Evolutionary conservation across 1,140 invertebrate species (phyloP), one percentile per base, ranked within the genome.

Genomic region (Panagrolaimus sp.): DNA sequence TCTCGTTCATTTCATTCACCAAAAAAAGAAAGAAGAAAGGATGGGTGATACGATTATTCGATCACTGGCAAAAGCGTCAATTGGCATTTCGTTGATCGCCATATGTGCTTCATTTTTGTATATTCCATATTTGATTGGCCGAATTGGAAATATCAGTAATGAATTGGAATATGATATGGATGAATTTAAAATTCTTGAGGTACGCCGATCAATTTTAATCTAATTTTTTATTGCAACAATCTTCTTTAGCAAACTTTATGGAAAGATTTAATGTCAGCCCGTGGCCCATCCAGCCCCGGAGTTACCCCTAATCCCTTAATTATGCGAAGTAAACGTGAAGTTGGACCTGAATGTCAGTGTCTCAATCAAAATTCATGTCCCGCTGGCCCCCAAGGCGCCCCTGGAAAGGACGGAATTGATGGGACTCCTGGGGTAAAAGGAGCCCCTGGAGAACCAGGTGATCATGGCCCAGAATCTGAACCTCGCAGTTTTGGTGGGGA

Each of bases 91-190:
- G 2, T 38, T 58, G 21, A 26, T 58, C 17, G 28, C 52, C 4
- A 58, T 58, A 1, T 58, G 21, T 58, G 21, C 52, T 3, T 58
- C 52, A 28, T 21, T 58, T n/a, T 58, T 58, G 10, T 58, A 58
- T 58, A 28, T 58, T 21, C 52, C 52, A 28, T 58, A 58, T 21
- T 4, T 58, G 8, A 26, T 58, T 21, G 14, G 21, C 1, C 15
- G 52, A 12, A 58, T 58, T 58, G 52, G 52, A 21, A 58, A 17
- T n/a, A 58, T 58, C 8, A 58, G 28, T 28, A 58, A 58, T 58
- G 52, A 58, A 2, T n/a, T 58, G 10, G 15, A 21, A 21, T 26
- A 26, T 28, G 52, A 28, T 21, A 21, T 58, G 10, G 52, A 58
- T 58, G 52, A 58, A 17, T 58, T 58, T 28, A 58, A 58, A 21